Percentiles rank a stretch among this genome's conserved stretches.
These are phyloP conservation scores for Micropoecilia bifurca DNA, from an alignment of 2,797 vertebrate species.

Conservation along the genomic window DNA sequence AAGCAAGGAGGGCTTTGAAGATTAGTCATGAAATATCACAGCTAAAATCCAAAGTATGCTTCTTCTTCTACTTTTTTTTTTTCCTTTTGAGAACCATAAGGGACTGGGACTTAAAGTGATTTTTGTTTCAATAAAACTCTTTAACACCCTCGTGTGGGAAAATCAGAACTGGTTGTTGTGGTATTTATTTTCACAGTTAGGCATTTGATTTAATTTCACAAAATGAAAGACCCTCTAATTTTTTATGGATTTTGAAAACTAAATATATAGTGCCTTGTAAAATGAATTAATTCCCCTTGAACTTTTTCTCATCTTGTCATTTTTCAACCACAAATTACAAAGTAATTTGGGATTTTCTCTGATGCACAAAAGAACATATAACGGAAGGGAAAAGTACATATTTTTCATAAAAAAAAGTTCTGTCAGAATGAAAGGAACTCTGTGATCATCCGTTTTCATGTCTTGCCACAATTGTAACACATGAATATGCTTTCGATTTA, in stretches of 20 bases:
- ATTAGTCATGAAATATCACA: slow-evolving; percentile 72
- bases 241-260: neutral
- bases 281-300: neutral
- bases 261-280: neutral
- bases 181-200: slow-evolving; percentile 22
- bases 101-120: slow-evolving; percentile 84
- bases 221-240: neutral
- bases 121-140: slow-evolving; percentile 88
- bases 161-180: slow-evolving; percentile 52
- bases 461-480: neutral
- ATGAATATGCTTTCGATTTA: neutral
- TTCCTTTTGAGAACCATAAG: slow-evolving; percentile 78
- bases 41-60: slow-evolving; percentile 83
- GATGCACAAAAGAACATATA: neutral
- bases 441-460: neutral
- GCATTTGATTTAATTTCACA: neutral
- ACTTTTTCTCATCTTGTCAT: neutral
- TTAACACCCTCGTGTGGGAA: slow-evolving; percentile 74
- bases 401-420: neutral
- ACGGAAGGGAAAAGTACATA: too few relatives aligned
- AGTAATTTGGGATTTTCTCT: neutral
- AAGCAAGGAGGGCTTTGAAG: slow-evolving; percentile 79
- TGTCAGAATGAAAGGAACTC: neutral
- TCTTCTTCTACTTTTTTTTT: slow-evolving; percentile 22
- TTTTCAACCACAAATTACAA: neutral